Conservation (phyloP, 2,113 vertebrate genomes). For the Odontesthes bonariensis region DNA sequence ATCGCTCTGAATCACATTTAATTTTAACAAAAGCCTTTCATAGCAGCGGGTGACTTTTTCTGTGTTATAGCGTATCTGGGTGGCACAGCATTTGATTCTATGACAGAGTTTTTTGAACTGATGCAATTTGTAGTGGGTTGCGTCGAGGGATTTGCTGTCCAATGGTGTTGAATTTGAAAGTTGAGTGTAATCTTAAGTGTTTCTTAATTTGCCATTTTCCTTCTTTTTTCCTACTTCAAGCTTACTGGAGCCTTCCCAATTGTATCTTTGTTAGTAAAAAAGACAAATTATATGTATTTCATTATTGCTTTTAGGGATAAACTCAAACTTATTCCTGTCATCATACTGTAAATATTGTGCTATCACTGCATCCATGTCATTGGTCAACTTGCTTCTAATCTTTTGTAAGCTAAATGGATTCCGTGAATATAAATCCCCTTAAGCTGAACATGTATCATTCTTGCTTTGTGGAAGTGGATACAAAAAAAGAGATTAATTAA, state of each 20-base stretch:
- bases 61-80: constrained; percentile 61
- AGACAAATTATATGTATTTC: not conserved
- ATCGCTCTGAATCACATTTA: constrained; percentile 71
- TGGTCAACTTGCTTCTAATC: constrained; percentile 45
- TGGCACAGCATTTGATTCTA: constrained; percentile 51
- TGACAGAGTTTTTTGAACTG: constrained; percentile 73
- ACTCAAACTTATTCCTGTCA: constrained; percentile 4
- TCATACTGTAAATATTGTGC: constrained; percentile 29
- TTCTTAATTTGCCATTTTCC: constrained; percentile 46
- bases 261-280: not conserved
- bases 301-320: too few species aligned
- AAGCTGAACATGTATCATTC: constrained; percentile 43
- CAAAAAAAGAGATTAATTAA: constrained; percentile 55
- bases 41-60: constrained; percentile 67
- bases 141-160: constrained; percentile 75
- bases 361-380: constrained; percentile 21
- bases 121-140: constrained; percentile 68
- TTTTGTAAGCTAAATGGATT: constrained; percentile 60
- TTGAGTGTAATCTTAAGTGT: constrained; percentile 40
- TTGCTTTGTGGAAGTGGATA: constrained; percentile 57
- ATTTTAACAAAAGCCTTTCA: constrained; percentile 76
- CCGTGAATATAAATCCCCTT: constrained; percentile 52
- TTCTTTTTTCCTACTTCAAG: constrained; percentile 59
- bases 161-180: constrained; percentile 67
- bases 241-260: constrained; percentile 18